Evolutionary conservation across 1,140 invertebrate genomes (phyloP).

Genomic region (Littorina saxatilis): DNA sequence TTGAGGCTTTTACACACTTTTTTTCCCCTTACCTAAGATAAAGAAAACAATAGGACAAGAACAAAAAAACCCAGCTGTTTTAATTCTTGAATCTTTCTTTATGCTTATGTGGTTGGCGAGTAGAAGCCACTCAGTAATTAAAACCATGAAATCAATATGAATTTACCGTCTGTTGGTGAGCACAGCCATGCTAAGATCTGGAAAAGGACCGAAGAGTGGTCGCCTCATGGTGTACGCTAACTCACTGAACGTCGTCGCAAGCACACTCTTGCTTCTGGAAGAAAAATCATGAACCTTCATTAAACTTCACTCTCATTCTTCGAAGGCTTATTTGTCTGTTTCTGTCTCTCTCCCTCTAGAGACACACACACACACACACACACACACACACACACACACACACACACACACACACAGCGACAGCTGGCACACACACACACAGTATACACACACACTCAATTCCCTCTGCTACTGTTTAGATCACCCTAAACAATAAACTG

Average conservation of each 20-base stretch:
- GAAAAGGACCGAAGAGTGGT: constrained; percentile 84
- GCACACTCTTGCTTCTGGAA: constrained; percentile 60
- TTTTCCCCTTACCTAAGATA: too few relatives aligned
- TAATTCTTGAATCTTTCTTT: too few relatives aligned
- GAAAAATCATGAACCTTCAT: constrained; percentile 1
- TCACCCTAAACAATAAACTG: too few relatives aligned
- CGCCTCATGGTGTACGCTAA: constrained; percentile 80
- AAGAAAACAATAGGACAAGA: too few relatives aligned
- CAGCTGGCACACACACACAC: too few relatives aligned
- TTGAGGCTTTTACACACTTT: too few relatives aligned
- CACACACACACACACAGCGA: not conserved
- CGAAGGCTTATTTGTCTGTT: too few relatives aligned
- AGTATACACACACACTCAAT: too few relatives aligned
- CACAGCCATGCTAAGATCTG: constrained; percentile 65
- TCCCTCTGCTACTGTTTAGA: too few relatives aligned
- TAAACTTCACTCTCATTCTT: not conserved
- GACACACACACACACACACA: not conserved
- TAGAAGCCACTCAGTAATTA: constrained; percentile 55
- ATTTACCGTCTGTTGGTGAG: constrained; percentile 49
- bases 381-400: not conserved
- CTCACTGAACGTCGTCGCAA: constrained; percentile 53
- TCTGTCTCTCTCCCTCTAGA: not conserved
- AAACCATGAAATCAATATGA: not conserved
- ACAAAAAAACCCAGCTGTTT: too few relatives aligned
- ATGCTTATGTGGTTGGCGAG: too few relatives aligned